Conservation (phyloP, 2,797 vertebrate genomes). For the Bradypus variegatus region DNA sequence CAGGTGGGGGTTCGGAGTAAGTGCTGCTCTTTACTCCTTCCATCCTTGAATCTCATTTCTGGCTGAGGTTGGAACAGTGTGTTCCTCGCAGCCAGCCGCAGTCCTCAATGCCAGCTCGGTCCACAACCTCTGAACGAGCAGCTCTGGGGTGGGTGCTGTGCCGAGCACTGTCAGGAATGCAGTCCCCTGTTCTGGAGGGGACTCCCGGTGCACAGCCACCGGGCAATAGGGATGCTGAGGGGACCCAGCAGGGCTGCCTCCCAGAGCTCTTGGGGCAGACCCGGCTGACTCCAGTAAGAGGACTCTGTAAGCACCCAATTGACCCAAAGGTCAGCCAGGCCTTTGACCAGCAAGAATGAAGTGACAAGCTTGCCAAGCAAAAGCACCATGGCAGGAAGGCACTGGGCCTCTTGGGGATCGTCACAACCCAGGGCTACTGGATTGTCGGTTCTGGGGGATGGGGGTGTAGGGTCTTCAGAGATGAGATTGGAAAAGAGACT, state of each 20-base stretch:
- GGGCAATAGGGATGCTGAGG: no score
- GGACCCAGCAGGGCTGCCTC: no score
- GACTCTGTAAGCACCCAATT: neutral
- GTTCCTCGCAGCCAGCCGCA: neutral
- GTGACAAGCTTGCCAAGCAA: neutral
- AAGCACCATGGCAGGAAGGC: neutral
- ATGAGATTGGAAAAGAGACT: neutral
- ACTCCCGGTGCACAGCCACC: no score
- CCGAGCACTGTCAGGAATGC: neutral
- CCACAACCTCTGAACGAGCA: neutral
- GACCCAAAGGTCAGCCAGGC: no score
- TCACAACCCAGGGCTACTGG: neutral
- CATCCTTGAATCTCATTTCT: neutral
- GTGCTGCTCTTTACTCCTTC: neutral
- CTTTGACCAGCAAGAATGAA: neutral
- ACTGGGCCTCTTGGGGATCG: neutral
- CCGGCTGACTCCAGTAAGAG: no score
- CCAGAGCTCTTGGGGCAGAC: neutral
- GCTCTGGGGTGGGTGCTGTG: neutral
- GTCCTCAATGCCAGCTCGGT: neutral
- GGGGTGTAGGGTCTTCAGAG: neutral
- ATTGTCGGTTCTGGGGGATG: neutral
- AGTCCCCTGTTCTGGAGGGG: no score
- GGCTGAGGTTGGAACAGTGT: neutral
- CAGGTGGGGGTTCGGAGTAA: neutral